phyloP scores from a whole-genome alignment of 2,797 vertebrate genomes.

The Coregonus ussuriensis region DNA sequence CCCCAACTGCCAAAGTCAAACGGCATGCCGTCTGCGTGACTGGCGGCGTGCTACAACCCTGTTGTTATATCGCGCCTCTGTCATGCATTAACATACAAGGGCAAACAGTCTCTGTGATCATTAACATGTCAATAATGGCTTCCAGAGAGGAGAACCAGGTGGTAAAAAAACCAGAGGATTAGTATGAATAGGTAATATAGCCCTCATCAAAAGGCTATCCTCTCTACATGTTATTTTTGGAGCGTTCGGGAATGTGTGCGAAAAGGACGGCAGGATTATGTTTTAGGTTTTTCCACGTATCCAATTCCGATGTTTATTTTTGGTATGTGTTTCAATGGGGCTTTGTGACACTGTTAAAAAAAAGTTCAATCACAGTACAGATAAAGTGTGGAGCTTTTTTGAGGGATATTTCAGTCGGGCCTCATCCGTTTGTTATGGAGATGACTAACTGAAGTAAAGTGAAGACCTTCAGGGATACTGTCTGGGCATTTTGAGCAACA shows the following conservation, averaged over 20 bases:
- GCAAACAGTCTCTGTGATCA: slow-evolving; percentile 40
- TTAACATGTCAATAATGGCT: slow-evolving; percentile 61
- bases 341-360: slow-evolving; percentile 39
- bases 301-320: slow-evolving; percentile 50
- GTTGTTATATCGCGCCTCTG: slow-evolving; percentile 25
- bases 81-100: slow-evolving; percentile 40
- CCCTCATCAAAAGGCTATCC: slow-evolving; percentile 34
- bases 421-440: slow-evolving; percentile 33
- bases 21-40: too few species aligned
- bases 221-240: slow-evolving; percentile 48
- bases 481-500: background rate
- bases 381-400: slow-evolving; percentile 6
- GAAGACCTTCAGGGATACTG: background rate
- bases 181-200: slow-evolving; percentile 53
- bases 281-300: slow-evolving; percentile 43
- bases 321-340: slow-evolving; percentile 35
- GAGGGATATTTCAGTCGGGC: slow-evolving; percentile 15
- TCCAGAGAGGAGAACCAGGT: slow-evolving; percentile 35
- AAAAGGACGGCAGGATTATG: slow-evolving; percentile 13
- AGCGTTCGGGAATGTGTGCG: slow-evolving; percentile 41
- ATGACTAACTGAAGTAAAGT: slow-evolving; percentile 20
- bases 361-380: too few species aligned
- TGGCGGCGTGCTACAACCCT: slow-evolving; percentile 11
- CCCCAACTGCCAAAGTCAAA: too few species aligned
- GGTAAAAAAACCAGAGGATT: slow-evolving; percentile 21